Evolutionary conservation across 2,113 vertebrate species (phyloP), one percentile per base, ranked within the genome.

Genomic region (Irena cyanogastra): DNA sequence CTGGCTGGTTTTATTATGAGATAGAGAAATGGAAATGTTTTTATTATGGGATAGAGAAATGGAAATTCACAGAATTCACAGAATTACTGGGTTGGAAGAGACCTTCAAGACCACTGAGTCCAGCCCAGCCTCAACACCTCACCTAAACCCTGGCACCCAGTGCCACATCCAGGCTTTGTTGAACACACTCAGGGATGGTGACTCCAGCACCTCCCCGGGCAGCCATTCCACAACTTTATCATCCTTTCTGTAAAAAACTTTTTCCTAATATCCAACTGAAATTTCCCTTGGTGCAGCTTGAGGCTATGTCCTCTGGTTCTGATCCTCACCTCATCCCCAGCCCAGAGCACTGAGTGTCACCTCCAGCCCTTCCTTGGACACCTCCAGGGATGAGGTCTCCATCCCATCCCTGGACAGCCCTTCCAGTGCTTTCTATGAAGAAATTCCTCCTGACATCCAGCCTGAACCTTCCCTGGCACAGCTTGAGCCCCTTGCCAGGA

Each of bases 341-440:
- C 47, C 33, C 54, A 13, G 63, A 68, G 44, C 83, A 8, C 33
- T 6, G 14, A 37, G 39, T 41, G 74, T n/a, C 56, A 47, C 19
- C 0, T 13, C 64, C 63, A 52, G 8, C 0, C 23, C 4, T 35
- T 21, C 56, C 57, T 2, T 41, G 75, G 49, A 4, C 54, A 54
- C n/a, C 72, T 35, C 30, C 75, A 56, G n/a, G 41, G n/a, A 0
- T 47, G 65, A 9, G 28, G 8, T 53, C 33, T 4, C 39, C 64
- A 85, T 3, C 17, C 31, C 50, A 20, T 13, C 39, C 54, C 56
- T 21, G 54, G 15, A 6, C 47, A 69, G 18, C 39, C 33, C 22
- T 54, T 11, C 47, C 49, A 39, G 1, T 9, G 13, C 7, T 54
- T 31, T 27, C 61, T 37, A 69, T 7, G 39, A 3, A 6, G 9